A percentile compares a stretch with the other conserved stretches of the same genome.
phyloP scores from a whole-genome alignment of 2,797 vertebrate species.

The Pangasius djambal region DNA sequence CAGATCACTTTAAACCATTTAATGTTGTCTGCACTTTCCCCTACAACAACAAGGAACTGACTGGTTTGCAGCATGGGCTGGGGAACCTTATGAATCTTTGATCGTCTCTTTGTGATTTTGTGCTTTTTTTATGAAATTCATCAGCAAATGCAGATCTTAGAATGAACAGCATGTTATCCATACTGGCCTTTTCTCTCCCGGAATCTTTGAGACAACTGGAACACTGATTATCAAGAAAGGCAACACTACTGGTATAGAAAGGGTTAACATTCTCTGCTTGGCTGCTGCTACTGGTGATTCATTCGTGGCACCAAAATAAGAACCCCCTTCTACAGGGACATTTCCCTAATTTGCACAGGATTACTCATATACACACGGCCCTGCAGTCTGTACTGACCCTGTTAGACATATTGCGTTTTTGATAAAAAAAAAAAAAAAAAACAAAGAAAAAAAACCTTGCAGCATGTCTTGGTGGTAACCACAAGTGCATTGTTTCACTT shows the following conservation, averaged over 20 bases:
- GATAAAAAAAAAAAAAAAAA: not conserved
- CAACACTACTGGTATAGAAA: not conserved
- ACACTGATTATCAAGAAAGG: not conserved
- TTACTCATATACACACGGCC: conserved; percentile 45
- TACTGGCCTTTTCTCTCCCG: no score
- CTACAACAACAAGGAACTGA: conserved; percentile 13
- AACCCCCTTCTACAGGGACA: conserved; percentile 47
- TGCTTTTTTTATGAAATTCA: not conserved
- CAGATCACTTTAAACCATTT: conserved; percentile 33
- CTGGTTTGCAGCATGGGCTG: conserved; percentile 27
- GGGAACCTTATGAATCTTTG: conserved; percentile 29
- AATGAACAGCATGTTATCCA: not conserved
- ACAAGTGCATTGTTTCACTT: conserved; percentile 37
- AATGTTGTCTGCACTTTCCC: conserved; percentile 24
- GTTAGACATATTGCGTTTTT: conserved; percentile 39
- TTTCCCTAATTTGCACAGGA: conserved; percentile 58
- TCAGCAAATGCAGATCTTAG: not conserved
- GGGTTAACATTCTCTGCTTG: conserved; percentile 48
- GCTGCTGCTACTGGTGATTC: conserved; percentile 43
- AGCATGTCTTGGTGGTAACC: conserved; percentile 24
- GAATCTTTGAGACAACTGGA: not conserved
- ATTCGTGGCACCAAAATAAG: conserved; percentile 56
- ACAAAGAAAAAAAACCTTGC: not conserved
- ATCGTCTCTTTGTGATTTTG: not conserved
- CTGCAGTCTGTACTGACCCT: not conserved